Conservation (phyloP, 2,113 vertebrate species). For the Clinocottus analis region DNA sequence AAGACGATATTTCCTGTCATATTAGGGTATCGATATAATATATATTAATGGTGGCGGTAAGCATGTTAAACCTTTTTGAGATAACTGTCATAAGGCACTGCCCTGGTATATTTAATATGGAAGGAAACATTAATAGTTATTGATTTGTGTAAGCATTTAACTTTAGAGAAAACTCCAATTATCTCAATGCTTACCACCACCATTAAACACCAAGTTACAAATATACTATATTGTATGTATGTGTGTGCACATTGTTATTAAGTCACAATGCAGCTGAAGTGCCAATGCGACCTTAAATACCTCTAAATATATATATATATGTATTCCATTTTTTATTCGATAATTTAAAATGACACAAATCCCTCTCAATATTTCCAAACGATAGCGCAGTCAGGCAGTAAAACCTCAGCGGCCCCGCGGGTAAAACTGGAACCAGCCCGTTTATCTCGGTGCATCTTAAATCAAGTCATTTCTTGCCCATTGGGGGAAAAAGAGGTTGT, state of each 20-base stretch:
- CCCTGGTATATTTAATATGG: neutral
- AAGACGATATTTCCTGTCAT: neutral
- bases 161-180: neutral
- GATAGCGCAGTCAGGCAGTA: constrained; percentile 23
- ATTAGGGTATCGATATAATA: neutral
- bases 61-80: no score
- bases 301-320: neutral
- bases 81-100: neutral
- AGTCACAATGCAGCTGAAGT: neutral
- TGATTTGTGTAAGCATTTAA: neutral
- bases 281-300: neutral
- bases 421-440: constrained; percentile 44
- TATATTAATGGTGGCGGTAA: no score
- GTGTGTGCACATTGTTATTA: neutral
- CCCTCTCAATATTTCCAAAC: constrained; percentile 8
- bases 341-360: neutral
- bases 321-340: constrained; percentile 17
- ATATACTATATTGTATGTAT: neutral
- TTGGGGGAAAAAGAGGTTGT: constrained; percentile 45
- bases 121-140: neutral
- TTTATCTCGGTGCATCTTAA: constrained; percentile 59
- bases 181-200: neutral
- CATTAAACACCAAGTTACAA: neutral
- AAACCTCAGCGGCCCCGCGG: constrained; percentile 24
- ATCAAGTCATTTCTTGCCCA: constrained; percentile 52